phyloP scores from a whole-genome alignment of 2,797 vertebrate genomes.

The Benthosema pterotum region DNA sequence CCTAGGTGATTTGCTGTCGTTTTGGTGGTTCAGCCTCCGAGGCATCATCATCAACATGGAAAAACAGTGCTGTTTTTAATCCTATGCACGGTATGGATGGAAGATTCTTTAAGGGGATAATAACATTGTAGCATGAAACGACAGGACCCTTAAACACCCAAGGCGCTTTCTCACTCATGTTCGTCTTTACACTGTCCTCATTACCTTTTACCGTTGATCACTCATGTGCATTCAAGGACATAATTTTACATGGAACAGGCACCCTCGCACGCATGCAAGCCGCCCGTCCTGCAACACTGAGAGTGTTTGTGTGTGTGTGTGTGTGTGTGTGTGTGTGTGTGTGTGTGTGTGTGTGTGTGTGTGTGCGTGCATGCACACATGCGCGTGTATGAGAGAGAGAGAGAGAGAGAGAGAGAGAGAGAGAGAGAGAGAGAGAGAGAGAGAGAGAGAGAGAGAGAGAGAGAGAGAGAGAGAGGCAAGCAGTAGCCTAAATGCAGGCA shows the following conservation, averaged over 20 bases:
- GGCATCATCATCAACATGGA: not conserved
- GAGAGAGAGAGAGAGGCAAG: too few relatives aligned
- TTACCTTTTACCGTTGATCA: conserved; percentile 4
- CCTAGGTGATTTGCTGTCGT: not conserved
- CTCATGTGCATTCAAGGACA: not conserved
- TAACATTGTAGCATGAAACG: conserved; percentile 20
- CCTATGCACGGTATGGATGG: not conserved
- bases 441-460: too few relatives aligned
- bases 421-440: too few relatives aligned
- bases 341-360: too few relatives aligned
- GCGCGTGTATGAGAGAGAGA: too few relatives aligned
- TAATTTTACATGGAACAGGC: not conserved
- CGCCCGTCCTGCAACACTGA: too few relatives aligned
- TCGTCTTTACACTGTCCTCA: not conserved
- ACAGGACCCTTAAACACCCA: conserved; percentile 15
- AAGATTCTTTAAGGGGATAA: conserved; percentile 17
- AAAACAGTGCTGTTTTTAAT: not conserved
- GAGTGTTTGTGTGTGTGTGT: too few relatives aligned
- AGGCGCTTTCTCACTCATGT: not conserved
- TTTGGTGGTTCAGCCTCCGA: not conserved
- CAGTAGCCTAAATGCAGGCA: too few relatives aligned
- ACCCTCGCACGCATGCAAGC: not conserved
- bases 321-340: too few relatives aligned
- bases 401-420: too few relatives aligned
- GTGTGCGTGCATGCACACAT: too few relatives aligned